Base-by-base conservation (phyloP, 2,888 invertebrate genomes). In the Cephus pygmeus region DNA sequence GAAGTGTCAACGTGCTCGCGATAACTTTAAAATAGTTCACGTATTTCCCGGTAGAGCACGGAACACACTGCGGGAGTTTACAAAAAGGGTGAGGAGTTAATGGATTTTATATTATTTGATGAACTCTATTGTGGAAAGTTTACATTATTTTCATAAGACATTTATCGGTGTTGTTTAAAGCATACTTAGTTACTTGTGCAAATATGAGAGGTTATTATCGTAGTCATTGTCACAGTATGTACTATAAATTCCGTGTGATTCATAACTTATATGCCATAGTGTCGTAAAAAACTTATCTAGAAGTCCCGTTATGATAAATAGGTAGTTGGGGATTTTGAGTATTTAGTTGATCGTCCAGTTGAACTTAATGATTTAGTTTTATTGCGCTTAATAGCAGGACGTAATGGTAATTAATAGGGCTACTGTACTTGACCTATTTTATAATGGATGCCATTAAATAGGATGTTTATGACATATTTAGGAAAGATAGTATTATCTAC, bases 31-130 rank as follows among this genome's bases (percentile, higher is more conserved):
- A 23, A 56, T 56, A 69, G 69, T 79, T 11, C 56, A 71, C 73
- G 75, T 79, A 75, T 68, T 76, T 76, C 34, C 33, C 69, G 74
- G 35, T 11, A 73, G 79, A 75, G 34, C 69, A 35, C 81, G 73
- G 33, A 23, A 33, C 33, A 35, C 40, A 23, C 77, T 79, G 81
- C 76, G 75, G 75, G 75, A 75, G 69, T 74, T 36, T 80, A 77
- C 31, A 80, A 81, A 56, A 56, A 56, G 23, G 56, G 56, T 56
- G 9, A 56, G 56, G 56, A 23, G 23, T 40, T 6, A 15, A 40
- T 15, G 40, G 40, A 15, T 40, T 15, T 40, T 15, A 23, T 56
- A 56, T 56, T 56, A 56, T 23, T 56, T 23, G 2, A 15, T 56
- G 56, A 9, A 1, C 2, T 56, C 23, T 56, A 6, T 56, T 23